phyloP scores from a whole-genome alignment of 2,888 invertebrate genomes.

The Cosmia trapezina region DNA sequence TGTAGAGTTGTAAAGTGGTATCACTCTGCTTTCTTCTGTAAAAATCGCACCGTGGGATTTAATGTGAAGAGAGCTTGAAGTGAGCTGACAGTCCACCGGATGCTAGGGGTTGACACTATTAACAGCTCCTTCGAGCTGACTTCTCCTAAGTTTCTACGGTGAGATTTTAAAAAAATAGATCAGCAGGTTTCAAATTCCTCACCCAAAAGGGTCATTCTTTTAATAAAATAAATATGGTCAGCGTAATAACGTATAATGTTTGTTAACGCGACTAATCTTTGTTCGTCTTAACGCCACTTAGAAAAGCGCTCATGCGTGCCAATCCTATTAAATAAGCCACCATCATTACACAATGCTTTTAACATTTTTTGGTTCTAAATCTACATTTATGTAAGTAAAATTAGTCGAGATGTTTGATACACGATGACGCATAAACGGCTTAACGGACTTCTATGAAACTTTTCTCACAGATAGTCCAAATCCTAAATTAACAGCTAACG shows the following conservation, averaged over 20 bases:
- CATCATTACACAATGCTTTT: slow-evolving; percentile 30
- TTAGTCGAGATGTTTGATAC: background rate
- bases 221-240: slow-evolving; percentile 6
- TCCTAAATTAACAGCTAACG: background rate
- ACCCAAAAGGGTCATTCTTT: background rate
- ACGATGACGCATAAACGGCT: background rate
- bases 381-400: background rate
- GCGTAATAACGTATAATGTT: slow-evolving; percentile 7
- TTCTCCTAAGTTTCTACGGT: background rate
- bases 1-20: too few species aligned
- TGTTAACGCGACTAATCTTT: slow-evolving; percentile 21
- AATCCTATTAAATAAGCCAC: background rate
- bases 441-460: background rate
- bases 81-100: background rate
- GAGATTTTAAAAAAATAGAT: too few species aligned
- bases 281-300: slow-evolving; percentile 30
- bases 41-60: background rate
- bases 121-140: too few species aligned
- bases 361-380: slow-evolving; percentile 1
- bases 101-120: background rate
- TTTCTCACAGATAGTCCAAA: background rate
- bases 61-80: background rate
- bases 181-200: background rate
- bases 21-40: background rate
- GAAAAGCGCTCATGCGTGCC: slow-evolving; percentile 14